Evolutionary conservation across 2,113 vertebrate genomes (phyloP), one percentile per base, ranked within the genome.

Genomic region (Ceratotherium simum): DNA sequence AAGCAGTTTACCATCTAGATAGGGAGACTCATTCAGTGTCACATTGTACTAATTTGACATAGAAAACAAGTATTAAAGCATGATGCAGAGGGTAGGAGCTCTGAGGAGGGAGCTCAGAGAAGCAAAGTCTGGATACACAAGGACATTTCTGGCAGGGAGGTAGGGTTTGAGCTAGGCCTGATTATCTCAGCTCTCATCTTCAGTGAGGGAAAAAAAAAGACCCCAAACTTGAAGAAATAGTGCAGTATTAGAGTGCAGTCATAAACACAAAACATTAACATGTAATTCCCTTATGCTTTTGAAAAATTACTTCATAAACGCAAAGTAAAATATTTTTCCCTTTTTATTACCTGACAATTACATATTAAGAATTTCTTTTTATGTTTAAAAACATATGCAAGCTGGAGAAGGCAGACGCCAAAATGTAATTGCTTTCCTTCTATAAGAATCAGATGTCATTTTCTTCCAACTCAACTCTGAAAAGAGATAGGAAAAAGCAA

Each of bases 311-410:
- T 99, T 99, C 98, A 99, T 99, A 99, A 99, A 99, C 97, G 97
- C 98, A 98, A 98, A 99, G 98, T 99, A 99, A 99, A 99, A 99
- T 99, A 99, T 99, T 99, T 98, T 99, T 97, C 98, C 98, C 97
- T 99, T 99, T 99, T 99, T 99, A 99, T 99, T 99, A 99, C 98
- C 99, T 99, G 99, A 99, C 99, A 99, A 99, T 99, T 99, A 99
- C 99, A 99, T 99, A 99, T 99, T 99, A 99, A 99, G 99, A 99
- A 99, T 99, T 99, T 99, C 99, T 99, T 99, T 99, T 99, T 99
- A 99, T 99, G 99, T 99, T 99, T 99, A 98, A 99, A 99, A 99
- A 99, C 99, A 99, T 99, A 99, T 99, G 98, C 99, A 99, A 98
- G 98, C 97, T 90, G 86, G 98, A 96, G 98, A 98, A 99, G 97